A percentile compares a stretch with the other conserved stretches of the same genome.
These are phyloP conservation scores for Glyphotaelius pellucidus DNA, from an alignment of 2,888 invertebrate species.

Conservation along the genomic window DNA sequence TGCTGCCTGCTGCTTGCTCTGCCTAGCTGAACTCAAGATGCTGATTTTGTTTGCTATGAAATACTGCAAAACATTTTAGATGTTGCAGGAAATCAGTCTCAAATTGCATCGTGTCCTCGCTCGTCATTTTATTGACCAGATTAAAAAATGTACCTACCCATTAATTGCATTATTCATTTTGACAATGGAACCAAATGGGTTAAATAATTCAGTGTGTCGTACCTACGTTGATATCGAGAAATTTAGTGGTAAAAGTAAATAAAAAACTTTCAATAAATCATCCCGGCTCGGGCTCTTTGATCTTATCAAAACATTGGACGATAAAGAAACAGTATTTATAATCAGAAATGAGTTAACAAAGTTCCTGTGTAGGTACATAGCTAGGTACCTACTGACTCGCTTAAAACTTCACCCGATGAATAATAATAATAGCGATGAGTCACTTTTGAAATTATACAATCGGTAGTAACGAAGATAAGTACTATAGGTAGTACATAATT, in stretches of 20 bases:
- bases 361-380: neutral
- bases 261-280: neutral
- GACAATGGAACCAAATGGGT: neutral
- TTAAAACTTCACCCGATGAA: slow-evolving; percentile 14
- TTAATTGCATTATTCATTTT: neutral
- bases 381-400: neutral
- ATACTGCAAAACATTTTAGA: neutral
- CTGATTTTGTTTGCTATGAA: neutral
- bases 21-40: neutral
- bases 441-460: slow-evolving; percentile 38
- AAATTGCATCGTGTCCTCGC: neutral
- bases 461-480: slow-evolving; percentile 22
- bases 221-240: neutral
- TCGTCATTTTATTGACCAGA: neutral
- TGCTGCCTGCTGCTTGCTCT: neutral
- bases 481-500: slow-evolving; percentile 29
- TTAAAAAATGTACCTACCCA: neutral
- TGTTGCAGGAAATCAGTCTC: neutral
- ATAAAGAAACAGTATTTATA: neutral
- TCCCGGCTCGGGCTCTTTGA: neutral
- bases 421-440: slow-evolving; percentile 40
- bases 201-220: neutral
- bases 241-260: neutral
- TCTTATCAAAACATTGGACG: neutral
- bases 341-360: neutral